Base-by-base conservation (phyloP, 1,140 invertebrate species). In the Pantala flavescens region DNA sequence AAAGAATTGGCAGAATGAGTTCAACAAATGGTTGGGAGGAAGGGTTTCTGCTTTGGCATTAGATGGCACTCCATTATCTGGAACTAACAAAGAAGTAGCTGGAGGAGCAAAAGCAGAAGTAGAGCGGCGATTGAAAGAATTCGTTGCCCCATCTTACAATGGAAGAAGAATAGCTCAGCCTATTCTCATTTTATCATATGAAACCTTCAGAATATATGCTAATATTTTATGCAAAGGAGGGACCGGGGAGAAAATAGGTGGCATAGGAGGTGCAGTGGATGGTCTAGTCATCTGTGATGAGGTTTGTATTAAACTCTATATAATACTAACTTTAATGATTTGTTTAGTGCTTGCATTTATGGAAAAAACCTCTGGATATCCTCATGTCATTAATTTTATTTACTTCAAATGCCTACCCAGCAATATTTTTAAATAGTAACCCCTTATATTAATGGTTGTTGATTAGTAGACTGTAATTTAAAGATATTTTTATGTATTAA, bases 1-100 rank as follows among this genome's bases (percentile, higher is more conserved):
- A 2, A 36, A 90, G 85, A 99, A 99, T 84, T 99, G 98, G 98
- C 93, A 94, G 78, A 98, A 98, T 84, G 98, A 99, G 85, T 97
- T 99, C 76, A 88, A 89, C 21, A 99, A 99, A 84, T 99, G 98
- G 98, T 83, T 99, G 0, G 89, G 88, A 16, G 90, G 90, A 28
- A 86, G 93, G 79, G 88, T 99, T 12, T 90, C 90, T 80, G 88
- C 91, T 23, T 79, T 99, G 71, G 91, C 95, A 0, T 96, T 98
- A 82, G 97, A 98, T 83, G 93, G 93, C 77, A 63, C 49, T 63
- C 49, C 49, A 63, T 21, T 63, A 21, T 1, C 14, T 21, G n/a
- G n/a, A 19, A 21, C n/a, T 3, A 63, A 63, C 14, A 63, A 21
- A 12, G 49, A 63, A 63, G n/a, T 21, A 19, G 49, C 16, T 63